Conservation (phyloP, 2,888 invertebrate species). For the Ptychoptera contaminata region DNA sequence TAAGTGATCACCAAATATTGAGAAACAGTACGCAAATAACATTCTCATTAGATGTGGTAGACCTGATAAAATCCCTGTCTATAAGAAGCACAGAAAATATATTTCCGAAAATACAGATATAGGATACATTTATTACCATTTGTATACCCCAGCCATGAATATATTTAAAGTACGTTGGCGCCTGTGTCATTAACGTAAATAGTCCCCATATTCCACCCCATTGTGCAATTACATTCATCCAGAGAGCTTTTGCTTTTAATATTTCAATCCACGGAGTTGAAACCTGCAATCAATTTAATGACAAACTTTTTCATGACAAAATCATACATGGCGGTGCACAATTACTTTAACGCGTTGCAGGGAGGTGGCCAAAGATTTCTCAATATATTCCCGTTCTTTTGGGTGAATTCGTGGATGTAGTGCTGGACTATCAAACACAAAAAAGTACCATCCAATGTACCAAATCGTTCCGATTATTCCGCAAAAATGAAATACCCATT, state of each 20-base stretch:
- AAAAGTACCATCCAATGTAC: slow-evolving; percentile 44
- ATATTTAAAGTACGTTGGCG: slow-evolving; percentile 51
- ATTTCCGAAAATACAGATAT: neutral
- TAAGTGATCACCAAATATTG: slow-evolving; percentile 41
- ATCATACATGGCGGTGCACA: too few relatives aligned
- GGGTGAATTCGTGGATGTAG: slow-evolving; percentile 47
- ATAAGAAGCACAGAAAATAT: neutral
- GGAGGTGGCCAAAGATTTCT: slow-evolving; percentile 35
- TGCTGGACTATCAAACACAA: slow-evolving; percentile 46
- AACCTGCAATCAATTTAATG: too few relatives aligned
- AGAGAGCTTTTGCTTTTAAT: slow-evolving; percentile 41
- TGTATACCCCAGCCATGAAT: slow-evolving; percentile 52
- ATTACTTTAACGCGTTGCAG: slow-evolving; percentile 13
- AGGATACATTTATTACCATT: slow-evolving; percentile 33
- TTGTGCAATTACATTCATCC: slow-evolving; percentile 47
- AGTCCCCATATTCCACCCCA: slow-evolving; percentile 54
- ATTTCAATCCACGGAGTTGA: slow-evolving; percentile 47
- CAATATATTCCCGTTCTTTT: slow-evolving; percentile 41
- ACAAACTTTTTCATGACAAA: too few relatives aligned
- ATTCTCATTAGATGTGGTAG: slow-evolving; percentile 43
- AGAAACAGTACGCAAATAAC: slow-evolving; percentile 39
- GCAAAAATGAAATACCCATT: slow-evolving; percentile 50
- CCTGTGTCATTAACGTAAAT: slow-evolving; percentile 51
- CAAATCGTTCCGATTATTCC: slow-evolving; percentile 45
- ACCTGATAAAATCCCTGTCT: slow-evolving; percentile 45